Evolutionary conservation across 2,797 vertebrate species (phyloP).

Genomic region (Discoglossus pictus): DNA sequence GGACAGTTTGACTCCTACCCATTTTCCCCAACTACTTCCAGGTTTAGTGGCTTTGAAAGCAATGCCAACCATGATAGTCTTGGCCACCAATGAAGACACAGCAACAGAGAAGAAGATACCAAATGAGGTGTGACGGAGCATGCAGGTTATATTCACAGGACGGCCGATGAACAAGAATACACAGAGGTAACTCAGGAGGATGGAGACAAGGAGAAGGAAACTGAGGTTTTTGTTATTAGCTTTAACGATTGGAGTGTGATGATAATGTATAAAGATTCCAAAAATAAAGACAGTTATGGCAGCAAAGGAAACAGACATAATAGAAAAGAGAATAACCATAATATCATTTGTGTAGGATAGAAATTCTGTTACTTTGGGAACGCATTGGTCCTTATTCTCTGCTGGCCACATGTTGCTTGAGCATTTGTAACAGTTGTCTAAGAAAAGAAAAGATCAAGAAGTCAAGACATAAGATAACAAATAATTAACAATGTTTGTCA

Average conservation of each 20-base stretch:
- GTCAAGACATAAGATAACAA: too few species aligned
- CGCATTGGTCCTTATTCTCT: not conserved
- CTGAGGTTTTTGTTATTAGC: slow-evolving; percentile 74
- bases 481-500: too few species aligned
- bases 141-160: slow-evolving; percentile 69
- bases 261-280: slow-evolving; percentile 1
- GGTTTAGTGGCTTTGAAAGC: too few species aligned
- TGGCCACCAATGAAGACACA: too few species aligned
- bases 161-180: slow-evolving; percentile 67
- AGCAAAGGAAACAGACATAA: not conserved
- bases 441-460: too few species aligned
- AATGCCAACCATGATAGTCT: too few species aligned
- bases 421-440: too few species aligned
- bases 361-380: not conserved
- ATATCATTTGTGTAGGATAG: not conserved
- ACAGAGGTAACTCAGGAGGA: slow-evolving; percentile 71
- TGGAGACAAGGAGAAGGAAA: slow-evolving; percentile 66
- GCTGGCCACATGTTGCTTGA: too few species aligned
- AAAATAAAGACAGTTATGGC: not conserved
- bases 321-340: not conserved
- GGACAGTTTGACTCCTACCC: too few species aligned
- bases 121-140: slow-evolving; percentile 66
- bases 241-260: slow-evolving; percentile 66
- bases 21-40: slow-evolving; percentile 63
- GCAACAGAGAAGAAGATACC: too few species aligned